Conservation (phyloP, 2,113 vertebrate species). For the Dissostichus mawsoni region DNA sequence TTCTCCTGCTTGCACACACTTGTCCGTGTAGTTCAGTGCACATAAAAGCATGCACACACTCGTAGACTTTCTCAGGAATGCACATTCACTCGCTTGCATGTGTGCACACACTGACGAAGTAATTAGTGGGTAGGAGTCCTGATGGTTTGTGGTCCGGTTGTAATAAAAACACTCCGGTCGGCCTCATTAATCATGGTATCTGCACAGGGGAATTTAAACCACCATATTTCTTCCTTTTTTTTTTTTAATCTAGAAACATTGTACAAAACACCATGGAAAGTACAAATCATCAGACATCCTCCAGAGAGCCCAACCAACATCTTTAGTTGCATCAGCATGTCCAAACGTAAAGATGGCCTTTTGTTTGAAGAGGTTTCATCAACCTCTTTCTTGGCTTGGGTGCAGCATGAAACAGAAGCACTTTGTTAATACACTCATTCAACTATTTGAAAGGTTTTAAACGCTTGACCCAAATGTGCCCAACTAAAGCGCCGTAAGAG, state of each 20-base stretch:
- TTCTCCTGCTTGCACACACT: constrained; percentile 28
- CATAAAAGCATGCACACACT: constrained; percentile 27
- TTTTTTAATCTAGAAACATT: background rate
- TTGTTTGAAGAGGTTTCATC: constrained; percentile 29
- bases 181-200: constrained; percentile 68
- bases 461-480: constrained; percentile 69
- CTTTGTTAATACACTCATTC: constrained; percentile 62
- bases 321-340: constrained; percentile 8
- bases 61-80: constrained; percentile 17
- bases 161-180: constrained; percentile 48
- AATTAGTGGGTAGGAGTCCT: constrained; percentile 66
- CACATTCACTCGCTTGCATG: constrained; percentile 36
- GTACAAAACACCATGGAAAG: constrained; percentile 30
- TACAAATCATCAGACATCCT: constrained; percentile 27
- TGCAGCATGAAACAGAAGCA: constrained; percentile 40
- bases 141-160: constrained; percentile 64
- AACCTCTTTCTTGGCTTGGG: background rate
- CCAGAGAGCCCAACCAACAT: background rate
- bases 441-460: constrained; percentile 51
- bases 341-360: constrained; percentile 3
- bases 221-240: background rate
- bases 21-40: background rate
- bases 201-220: constrained; percentile 49
- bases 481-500: constrained; percentile 58
- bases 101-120: constrained; percentile 44